Base-by-base conservation (phyloP, 2,113 vertebrate species). In the Sinocyclocheilus anophthalmus region DNA sequence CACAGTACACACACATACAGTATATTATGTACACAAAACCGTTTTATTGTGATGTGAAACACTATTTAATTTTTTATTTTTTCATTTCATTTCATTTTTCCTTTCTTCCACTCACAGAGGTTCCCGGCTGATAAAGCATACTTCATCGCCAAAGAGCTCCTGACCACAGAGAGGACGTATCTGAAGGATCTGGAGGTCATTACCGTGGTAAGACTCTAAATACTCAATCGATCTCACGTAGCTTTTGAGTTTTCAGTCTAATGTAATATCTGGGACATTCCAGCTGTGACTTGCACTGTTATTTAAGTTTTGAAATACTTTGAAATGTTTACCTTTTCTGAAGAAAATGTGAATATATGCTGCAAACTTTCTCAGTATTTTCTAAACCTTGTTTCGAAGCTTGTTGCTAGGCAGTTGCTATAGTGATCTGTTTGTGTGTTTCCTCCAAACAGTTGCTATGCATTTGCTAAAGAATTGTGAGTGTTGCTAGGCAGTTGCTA, bases 131-230 rank as follows among this genome's bases (percentile, higher is more conserved):
- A 99, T 92, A 97, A 96, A 88, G 96, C 97, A 12, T 99, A 99
- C 92, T 99, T 97, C 92, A 99, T 99, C 20, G 96, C 97, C 88
- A 99, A 99, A 90, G 98, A 99, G 91, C 95, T 96, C 65, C 96
- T 97, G 0, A 97, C 97, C 81, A 99, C 98, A 0, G 98, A 99
- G 83, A 93, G 97, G 81, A 99, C 97, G 0, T 98, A 98, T 90
- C 91, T 99, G 93, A 99, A 99, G 94, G 97, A 99, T 87, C 96
- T 99, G 37, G 97, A 99, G 93, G 97, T 99, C 92, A 96, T 99
- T 93, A 98, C 96, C 1, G 94, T 95, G 95, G 98, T 99, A 95
- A 94, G 45, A 3, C 45, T 48, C 45, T 78, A 59, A 69, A 86
- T n/a, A 85, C 39, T 30, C 39, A 50, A 13, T 50, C 48, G 3